Evolutionary conservation across 92 coral and sea anemone genomes (phyloP).

Genomic region (Diadumene lineata): DNA sequence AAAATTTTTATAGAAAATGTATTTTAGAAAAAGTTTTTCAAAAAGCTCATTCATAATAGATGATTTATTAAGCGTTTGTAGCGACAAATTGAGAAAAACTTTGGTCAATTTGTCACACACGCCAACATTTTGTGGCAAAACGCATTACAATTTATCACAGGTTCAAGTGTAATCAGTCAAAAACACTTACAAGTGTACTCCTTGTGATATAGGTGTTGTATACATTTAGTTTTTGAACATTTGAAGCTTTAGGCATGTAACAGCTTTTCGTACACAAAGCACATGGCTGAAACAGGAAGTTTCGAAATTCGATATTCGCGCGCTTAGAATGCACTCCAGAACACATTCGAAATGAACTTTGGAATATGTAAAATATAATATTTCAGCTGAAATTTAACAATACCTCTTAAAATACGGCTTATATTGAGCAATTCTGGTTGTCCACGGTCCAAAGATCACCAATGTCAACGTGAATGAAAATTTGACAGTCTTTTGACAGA

Average conservation of each 20-base stretch:
- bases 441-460: constrained; percentile 11
- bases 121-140: background rate
- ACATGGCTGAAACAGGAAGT: no score
- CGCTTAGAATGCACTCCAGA: background rate
- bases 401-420: background rate
- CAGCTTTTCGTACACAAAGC: no score
- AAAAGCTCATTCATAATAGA: background rate
- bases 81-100: no score
- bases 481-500: no score
- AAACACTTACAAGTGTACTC: background rate
- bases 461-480: no score
- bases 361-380: background rate
- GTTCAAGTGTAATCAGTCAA: background rate
- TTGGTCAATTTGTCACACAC: no score
- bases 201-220: background rate
- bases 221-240: no score
- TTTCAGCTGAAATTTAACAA: background rate
- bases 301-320: background rate
- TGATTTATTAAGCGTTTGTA: no score
- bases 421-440: background rate
- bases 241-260: background rate
- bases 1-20: no score
- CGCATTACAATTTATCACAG: background rate
- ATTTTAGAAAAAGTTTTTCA: background rate
- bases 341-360: constrained; percentile 4